These are phyloP conservation scores for Ips typographus DNA, from an alignment of 1,140 invertebrate species.

Conservation along the genomic window DNA sequence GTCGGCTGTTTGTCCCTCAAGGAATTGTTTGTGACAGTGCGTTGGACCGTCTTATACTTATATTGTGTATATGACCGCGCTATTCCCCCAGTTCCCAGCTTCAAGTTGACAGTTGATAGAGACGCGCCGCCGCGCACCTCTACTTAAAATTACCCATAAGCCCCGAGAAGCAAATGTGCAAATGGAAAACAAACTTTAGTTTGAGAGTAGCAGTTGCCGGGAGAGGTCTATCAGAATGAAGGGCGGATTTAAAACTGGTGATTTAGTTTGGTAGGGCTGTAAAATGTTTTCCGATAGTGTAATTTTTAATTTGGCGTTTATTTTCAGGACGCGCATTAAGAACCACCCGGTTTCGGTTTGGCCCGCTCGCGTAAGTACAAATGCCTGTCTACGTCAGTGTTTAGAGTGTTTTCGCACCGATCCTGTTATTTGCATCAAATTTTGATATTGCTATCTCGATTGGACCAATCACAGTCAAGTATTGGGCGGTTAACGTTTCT, in stretches of 20 bases:
- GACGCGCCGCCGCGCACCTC: too few relatives aligned
- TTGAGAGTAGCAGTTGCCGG: too few relatives aligned
- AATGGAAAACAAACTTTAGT: too few relatives aligned
- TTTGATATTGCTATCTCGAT: not conserved
- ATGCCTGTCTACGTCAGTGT: conserved; percentile 5
- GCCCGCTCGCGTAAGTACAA: conserved; percentile 22
- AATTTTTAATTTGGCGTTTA: conserved; percentile 12
- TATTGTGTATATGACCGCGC: too few relatives aligned
- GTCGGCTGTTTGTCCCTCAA: too few relatives aligned
- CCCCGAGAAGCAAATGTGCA: too few relatives aligned
- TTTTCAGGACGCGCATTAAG: conserved; percentile 18
- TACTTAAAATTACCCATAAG: too few relatives aligned
- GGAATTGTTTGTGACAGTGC: too few relatives aligned
- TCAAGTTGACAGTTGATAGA: too few relatives aligned
- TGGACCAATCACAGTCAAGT: conserved; percentile 10
- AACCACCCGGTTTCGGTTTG: conserved; percentile 13
- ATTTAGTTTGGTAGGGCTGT: conserved; percentile 70
- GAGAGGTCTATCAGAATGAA: conserved; percentile 21
- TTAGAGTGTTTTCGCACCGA: not conserved
- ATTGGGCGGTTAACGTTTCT: conserved; percentile 4
- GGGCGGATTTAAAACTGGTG: conserved; percentile 61
- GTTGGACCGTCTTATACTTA: too few relatives aligned
- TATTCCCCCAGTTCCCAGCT: too few relatives aligned
- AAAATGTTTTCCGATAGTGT: conserved; percentile 9
- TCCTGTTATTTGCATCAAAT: too few relatives aligned